Conservation (phyloP, 2,113 vertebrate species). For the Pantherophis guttatus region DNA sequence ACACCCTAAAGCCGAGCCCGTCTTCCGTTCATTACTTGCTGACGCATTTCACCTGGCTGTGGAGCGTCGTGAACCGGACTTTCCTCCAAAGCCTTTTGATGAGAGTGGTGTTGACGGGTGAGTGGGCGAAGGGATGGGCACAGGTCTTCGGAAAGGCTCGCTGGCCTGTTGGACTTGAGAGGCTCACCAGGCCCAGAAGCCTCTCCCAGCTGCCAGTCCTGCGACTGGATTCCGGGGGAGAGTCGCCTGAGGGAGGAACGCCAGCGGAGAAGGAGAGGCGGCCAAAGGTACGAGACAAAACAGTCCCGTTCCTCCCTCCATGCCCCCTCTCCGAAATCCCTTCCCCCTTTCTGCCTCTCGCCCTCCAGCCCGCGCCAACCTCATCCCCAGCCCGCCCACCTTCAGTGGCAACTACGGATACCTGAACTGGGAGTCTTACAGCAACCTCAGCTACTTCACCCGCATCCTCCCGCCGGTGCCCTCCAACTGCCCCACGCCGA, state of each 20-base stretch:
- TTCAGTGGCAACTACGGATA: slow-evolving; percentile 87
- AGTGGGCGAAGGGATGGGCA: background rate
- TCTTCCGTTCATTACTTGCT: slow-evolving; percentile 78
- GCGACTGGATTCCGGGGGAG: too few species aligned
- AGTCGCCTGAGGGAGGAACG: too few species aligned
- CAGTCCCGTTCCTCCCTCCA: too few species aligned
- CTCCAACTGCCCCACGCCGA: slow-evolving; percentile 82
- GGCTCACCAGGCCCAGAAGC: background rate
- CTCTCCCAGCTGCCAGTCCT: background rate
- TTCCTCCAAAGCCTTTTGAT: slow-evolving; percentile 82
- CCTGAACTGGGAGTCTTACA: slow-evolving; percentile 90
- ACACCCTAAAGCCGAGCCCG: slow-evolving; percentile 79
- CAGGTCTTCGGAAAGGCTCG: background rate
- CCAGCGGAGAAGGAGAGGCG: too few species aligned
- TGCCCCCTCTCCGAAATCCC: background rate
- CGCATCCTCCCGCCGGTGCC: slow-evolving; percentile 87
- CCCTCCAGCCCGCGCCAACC: slow-evolving; percentile 77
- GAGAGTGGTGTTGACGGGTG: slow-evolving; percentile 84
- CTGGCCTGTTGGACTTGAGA: background rate
- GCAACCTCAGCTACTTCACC: slow-evolving; percentile 89
- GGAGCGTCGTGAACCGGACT: slow-evolving; percentile 84
- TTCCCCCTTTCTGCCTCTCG: background rate
- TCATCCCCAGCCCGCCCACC: slow-evolving; percentile 91
- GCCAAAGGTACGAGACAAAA: too few species aligned
- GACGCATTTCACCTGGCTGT: slow-evolving; percentile 86